Evolutionary conservation across 2,888 invertebrate genomes (phyloP), one percentile per base, ranked within the genome.

Genomic region (Apamea monoglypha): DNA sequence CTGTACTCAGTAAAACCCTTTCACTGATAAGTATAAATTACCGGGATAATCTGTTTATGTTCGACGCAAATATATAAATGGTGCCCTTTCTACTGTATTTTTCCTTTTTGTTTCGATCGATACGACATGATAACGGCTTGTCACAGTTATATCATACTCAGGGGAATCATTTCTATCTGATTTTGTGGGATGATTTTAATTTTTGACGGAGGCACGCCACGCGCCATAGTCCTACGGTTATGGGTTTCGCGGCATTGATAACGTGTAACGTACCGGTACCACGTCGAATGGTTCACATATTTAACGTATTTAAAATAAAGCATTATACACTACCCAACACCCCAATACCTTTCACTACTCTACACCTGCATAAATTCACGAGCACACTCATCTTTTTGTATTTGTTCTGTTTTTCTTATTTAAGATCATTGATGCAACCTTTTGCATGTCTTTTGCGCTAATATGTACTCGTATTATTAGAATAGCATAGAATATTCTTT

Each of bases 11-110:
- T 79, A 71, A 82, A 78, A 75, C 80, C 86, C 74, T 87, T 83
- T 59, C 44, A 64, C 56, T 56, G 82, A 87, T 82, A 80, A 80
- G 78, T 76, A 72, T 74, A 59, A 83, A 86, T 83, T 61, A 87
- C 71, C 21, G 70, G 32, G 67, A 66, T 50, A 83, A 87, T 83
- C 64, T 76, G 32, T 67, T 83, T 85, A 87, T 56, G 16, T 80
- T 79, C 21, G 25, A n/a, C 53, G 67, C 74, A 70, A 86, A 72
- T 76, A 81, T 70, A 69, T 69, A 36, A 7, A 81, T 69, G 50
- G 56, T 36, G n/a, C n/a, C 29, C 16, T 36, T 18, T 29, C 29
- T 61, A 18, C 36, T 44, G 21, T 70, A 50, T 81, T 56, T 81
- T 63, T 66, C 61, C 61, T 18, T 72, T 67, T 84, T 63, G 67